Conservation (phyloP, 2,888 invertebrate species). For the Macrosiphum euphorbiae region DNA sequence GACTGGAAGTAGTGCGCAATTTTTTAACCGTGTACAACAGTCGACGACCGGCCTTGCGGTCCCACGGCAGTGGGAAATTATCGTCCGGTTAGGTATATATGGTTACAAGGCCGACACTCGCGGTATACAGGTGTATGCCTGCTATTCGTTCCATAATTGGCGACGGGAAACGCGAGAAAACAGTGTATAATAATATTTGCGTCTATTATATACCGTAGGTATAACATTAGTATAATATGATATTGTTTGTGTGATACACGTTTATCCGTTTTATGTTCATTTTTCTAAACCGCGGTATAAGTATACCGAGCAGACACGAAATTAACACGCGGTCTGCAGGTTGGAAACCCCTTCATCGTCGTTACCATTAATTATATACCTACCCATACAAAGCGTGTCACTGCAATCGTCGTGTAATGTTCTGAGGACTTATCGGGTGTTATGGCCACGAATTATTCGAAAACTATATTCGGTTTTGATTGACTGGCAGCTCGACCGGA, state of each 20-base stretch:
- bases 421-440: not conserved
- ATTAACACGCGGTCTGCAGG: not conserved
- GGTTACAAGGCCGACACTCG: too few relatives aligned
- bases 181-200: not conserved
- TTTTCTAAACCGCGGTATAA: not conserved
- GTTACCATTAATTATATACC: not conserved
- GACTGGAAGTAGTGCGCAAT: not conserved
- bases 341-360: not conserved
- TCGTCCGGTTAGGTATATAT: not conserved
- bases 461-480: slow-evolving; percentile 29
- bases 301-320: not conserved
- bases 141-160: not conserved
- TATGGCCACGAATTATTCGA: not conserved
- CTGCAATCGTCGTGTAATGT: not conserved
- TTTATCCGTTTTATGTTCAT: not conserved
- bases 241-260: not conserved
- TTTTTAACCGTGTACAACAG: not conserved
- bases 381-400: not conserved
- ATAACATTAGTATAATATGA: too few relatives aligned
- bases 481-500: not conserved
- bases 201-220: not conserved
- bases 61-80: not conserved
- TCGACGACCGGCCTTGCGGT: not conserved
- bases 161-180: not conserved
- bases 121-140: too few relatives aligned